A percentile compares a stretch with the other conserved stretches of the same genome.
Conservation (phyloP, 2,888 invertebrate species). For the Phasia obesa region DNA sequence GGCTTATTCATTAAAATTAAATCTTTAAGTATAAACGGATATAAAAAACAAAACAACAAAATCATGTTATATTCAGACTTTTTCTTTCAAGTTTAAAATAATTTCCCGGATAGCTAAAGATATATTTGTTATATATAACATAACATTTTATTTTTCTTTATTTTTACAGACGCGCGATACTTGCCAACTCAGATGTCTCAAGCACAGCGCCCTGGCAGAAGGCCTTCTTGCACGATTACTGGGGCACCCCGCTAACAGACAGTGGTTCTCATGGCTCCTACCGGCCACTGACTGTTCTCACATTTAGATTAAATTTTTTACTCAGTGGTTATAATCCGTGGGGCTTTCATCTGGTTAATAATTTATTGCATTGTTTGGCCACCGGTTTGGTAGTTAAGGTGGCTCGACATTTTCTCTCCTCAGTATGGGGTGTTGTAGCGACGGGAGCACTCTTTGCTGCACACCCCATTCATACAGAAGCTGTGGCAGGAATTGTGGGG, state of each 20-base stretch:
- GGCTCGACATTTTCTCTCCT: conserved; percentile 88
- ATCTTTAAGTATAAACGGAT: too few species aligned
- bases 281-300: conserved; percentile 94
- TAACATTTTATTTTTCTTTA: too few species aligned
- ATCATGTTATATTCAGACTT: too few species aligned
- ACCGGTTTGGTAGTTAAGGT: conserved; percentile 91
- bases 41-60: too few species aligned
- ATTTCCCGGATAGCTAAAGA: too few species aligned
- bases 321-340: conserved; percentile 90
- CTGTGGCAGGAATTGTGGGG: conserved; percentile 97
- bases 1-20: too few species aligned
- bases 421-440: conserved; percentile 87
- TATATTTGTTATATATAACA: too few species aligned
- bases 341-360: conserved; percentile 94
- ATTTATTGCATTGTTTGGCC: conserved; percentile 92
- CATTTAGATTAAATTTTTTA: conserved; percentile 92
- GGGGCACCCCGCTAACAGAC: conserved; percentile 97
- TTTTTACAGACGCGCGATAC: conserved; percentile 95
- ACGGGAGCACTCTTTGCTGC: conserved; percentile 95
- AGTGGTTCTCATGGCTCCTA: conserved; percentile 98
- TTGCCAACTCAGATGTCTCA: conserved; percentile 96
- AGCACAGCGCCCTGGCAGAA: conserved; percentile 91
- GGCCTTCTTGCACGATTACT: conserved; percentile 96
- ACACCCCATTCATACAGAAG: conserved; percentile 98
- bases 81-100: too few species aligned